A percentile compares a stretch with the other conserved stretches of the same genome.
Conservation (phyloP, 2,113 vertebrate species). For the Corythaixoides concolor region DNA sequence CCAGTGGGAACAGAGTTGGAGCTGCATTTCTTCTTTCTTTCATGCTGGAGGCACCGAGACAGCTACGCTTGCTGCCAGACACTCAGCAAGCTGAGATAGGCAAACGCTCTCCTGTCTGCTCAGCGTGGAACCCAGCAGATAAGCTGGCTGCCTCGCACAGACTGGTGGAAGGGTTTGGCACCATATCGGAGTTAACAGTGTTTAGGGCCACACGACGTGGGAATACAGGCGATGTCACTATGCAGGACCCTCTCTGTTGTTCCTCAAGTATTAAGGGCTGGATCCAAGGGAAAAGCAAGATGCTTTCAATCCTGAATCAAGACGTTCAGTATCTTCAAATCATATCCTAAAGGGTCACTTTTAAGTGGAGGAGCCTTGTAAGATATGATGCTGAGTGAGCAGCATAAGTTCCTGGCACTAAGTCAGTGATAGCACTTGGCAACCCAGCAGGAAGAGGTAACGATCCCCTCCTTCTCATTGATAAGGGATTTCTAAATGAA, state of each 20-base stretch:
- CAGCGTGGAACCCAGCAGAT: not conserved
- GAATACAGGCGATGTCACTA: not conserved
- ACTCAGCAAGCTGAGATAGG: not conserved
- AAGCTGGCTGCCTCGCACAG: not conserved
- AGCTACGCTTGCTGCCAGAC: conserved; percentile 30
- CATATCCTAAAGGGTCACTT: not conserved
- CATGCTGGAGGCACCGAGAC: not conserved
- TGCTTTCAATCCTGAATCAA: not conserved
- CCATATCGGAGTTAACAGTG: not conserved
- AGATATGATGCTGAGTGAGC: not conserved
- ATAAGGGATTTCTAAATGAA: not conserved
- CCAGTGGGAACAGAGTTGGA: not conserved
- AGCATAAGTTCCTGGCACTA: not conserved
- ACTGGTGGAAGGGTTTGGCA: not conserved
- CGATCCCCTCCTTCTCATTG: not conserved
- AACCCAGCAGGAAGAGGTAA: not conserved
- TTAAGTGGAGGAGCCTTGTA: not conserved
- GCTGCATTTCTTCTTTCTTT: not conserved
- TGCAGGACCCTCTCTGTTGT: not conserved
- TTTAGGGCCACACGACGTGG: not conserved
- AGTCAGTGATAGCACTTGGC: not conserved
- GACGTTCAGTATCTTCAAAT: not conserved
- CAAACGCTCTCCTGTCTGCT: not conserved
- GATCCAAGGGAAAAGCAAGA: not conserved
- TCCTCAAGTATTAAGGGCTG: not conserved